phyloP scores from a whole-genome alignment of 64 coral and sea anemone genomes.

The Montipora cactus region DNA sequence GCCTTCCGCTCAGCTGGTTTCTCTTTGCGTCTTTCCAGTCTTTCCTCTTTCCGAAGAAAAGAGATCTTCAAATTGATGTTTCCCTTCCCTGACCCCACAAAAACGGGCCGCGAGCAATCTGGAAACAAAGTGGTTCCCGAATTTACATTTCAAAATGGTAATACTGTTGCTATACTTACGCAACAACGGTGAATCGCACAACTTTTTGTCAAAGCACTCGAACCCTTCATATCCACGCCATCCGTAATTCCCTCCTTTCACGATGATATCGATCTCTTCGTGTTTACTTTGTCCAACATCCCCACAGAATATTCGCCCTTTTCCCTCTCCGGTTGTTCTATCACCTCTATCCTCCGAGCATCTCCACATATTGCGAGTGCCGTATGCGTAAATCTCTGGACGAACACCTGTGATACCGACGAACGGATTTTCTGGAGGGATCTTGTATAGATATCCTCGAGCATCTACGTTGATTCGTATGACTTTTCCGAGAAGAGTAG shows the following conservation, averaged over 20 bases:
- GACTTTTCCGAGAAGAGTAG: constrained; percentile 77
- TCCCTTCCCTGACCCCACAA: background rate
- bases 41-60: too few species aligned
- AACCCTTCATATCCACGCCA: constrained; percentile 87
- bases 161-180: constrained; percentile 29
- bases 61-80: too few species aligned
- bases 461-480: constrained; percentile 85
- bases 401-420: constrained; percentile 47
- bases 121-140: background rate
- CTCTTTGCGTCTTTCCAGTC: too few species aligned
- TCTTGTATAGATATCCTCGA: constrained; percentile 57
- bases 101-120: background rate
- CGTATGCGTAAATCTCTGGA: constrained; percentile 89
- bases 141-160: background rate
- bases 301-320: constrained; percentile 87
- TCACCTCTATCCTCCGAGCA: constrained; percentile 90
- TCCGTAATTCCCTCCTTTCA: constrained; percentile 90
- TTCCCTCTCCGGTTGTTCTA: constrained; percentile 66
- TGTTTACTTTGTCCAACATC: constrained; percentile 85
- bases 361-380: constrained; percentile 92
- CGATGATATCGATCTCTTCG: constrained; percentile 93
- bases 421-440: constrained; percentile 89
- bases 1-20: too few species aligned
- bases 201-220: constrained; percentile 72
- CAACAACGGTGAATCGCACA: constrained; percentile 63